Conservation (phyloP, 53 echinoderm and acorn worm species). For the Paracentrotus lividus region DNA sequence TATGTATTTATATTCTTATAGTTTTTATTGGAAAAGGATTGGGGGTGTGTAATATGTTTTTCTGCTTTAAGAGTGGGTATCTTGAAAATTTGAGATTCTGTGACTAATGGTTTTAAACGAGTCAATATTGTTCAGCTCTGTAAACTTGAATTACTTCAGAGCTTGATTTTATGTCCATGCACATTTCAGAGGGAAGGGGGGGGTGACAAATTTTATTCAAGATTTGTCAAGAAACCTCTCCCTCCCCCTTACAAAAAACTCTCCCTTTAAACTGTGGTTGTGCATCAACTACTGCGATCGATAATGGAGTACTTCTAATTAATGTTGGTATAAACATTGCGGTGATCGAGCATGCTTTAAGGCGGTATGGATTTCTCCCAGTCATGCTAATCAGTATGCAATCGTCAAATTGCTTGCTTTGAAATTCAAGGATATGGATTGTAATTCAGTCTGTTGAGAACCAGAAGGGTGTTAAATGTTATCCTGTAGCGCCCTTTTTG, state of each 20-base stretch:
- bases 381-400: background rate
- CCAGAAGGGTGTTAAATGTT: too few relatives aligned
- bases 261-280: background rate
- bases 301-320: constrained; percentile 41
- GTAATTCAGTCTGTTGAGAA: too few relatives aligned
- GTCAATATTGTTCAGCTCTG: too few relatives aligned
- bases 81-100: too few relatives aligned
- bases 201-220: too few relatives aligned
- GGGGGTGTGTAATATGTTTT: background rate
- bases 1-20: background rate
- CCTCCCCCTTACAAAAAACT: background rate
- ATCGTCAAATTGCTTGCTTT: background rate
- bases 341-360: background rate
- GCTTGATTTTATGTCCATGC: too few relatives aligned
- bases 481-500: too few relatives aligned
- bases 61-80: background rate
- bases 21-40: background rate
- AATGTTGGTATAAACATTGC: constrained; percentile 17
- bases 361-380: background rate
- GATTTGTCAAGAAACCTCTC: too few relatives aligned
- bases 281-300: background rate
- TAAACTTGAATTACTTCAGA: too few relatives aligned
- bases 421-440: constrained; percentile 11
- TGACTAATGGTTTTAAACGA: too few relatives aligned
- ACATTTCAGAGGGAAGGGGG: too few relatives aligned